Evolutionary conservation across 2,888 invertebrate species (phyloP).

Genomic region (Rhingia rostrata): DNA sequence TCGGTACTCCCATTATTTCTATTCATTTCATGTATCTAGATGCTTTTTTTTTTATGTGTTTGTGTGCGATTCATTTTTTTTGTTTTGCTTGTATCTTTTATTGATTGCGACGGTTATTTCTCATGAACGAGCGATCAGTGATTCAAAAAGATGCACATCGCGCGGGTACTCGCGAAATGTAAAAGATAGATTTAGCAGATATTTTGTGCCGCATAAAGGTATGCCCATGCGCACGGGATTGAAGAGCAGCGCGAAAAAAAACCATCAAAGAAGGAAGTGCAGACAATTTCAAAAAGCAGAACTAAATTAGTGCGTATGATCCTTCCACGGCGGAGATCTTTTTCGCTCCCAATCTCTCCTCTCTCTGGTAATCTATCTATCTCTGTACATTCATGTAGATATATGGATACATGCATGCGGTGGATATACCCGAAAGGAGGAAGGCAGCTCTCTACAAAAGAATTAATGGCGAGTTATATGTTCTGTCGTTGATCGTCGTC

Average conservation of each 20-base stretch:
- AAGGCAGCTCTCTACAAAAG: conserved; percentile 10
- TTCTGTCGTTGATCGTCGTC: conserved; percentile 23
- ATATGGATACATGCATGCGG: too few species aligned
- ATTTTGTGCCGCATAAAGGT: conserved; percentile 24
- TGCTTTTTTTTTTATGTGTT: too few species aligned
- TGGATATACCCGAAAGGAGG: background rate
- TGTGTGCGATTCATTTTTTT: background rate
- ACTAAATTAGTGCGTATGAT: conserved; percentile 59
- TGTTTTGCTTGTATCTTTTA: conserved; percentile 6
- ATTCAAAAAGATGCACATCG: conserved; percentile 27
- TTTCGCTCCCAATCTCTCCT: background rate
- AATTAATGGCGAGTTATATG: conserved; percentile 38
- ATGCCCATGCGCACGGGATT: background rate
- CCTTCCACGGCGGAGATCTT: conserved; percentile 11
- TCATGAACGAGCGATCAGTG: conserved; percentile 15
- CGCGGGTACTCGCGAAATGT: background rate
- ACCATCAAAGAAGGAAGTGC: conserved; percentile 45
- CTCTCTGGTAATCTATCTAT: too few species aligned
- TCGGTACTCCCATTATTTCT: conserved; percentile 1
- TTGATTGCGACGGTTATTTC: conserved; percentile 30
- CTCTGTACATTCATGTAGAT: too few species aligned
- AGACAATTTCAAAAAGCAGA: conserved; percentile 44
- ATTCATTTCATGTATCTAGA: background rate
- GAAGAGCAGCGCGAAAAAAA: background rate
- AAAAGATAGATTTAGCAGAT: conserved; percentile 46